Percentiles rank a stretch among this genome's conserved stretches.
Evolutionary conservation across 2,888 invertebrate genomes (phyloP).

Genomic region (Oscheius onirici): DNA sequence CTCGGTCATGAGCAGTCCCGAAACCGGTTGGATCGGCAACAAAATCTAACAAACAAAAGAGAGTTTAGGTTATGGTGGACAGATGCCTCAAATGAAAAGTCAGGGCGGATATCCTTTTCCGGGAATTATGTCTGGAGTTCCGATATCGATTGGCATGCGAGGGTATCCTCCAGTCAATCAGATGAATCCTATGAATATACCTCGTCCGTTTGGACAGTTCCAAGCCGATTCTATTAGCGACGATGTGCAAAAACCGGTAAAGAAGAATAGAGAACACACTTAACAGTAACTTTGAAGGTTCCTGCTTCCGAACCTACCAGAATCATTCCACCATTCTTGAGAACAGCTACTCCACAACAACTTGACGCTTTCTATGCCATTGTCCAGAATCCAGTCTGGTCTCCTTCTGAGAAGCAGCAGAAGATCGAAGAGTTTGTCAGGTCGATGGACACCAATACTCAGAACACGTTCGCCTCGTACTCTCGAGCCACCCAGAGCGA

Average conservation of each 20-base stretch:
- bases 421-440: slow-evolving; percentile 53
- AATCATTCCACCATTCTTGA: slow-evolving; percentile 57
- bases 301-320: slow-evolving; percentile 37
- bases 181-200: not conserved
- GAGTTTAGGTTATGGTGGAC: not conserved
- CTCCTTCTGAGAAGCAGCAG: slow-evolving; percentile 46
- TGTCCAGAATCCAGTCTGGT: slow-evolving; percentile 55
- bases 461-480: slow-evolving; percentile 42
- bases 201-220: slow-evolving; percentile 21
- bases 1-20: not conserved
- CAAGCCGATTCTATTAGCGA: slow-evolving; percentile 14
- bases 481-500: slow-evolving; percentile 17
- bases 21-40: not conserved
- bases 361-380: slow-evolving; percentile 59
- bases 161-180: slow-evolving; percentile 6
- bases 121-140: slow-evolving; percentile 2
- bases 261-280: no score
- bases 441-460: slow-evolving; percentile 44
- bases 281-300: not conserved
- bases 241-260: slow-evolving; percentile 16
- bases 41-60: not conserved
- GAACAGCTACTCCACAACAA: slow-evolving; percentile 44
- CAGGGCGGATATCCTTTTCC: not conserved
- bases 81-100: not conserved
- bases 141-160: not conserved